Conservation (phyloP, 2,888 invertebrate species). For the Dryocosmus kuriphilus region DNA sequence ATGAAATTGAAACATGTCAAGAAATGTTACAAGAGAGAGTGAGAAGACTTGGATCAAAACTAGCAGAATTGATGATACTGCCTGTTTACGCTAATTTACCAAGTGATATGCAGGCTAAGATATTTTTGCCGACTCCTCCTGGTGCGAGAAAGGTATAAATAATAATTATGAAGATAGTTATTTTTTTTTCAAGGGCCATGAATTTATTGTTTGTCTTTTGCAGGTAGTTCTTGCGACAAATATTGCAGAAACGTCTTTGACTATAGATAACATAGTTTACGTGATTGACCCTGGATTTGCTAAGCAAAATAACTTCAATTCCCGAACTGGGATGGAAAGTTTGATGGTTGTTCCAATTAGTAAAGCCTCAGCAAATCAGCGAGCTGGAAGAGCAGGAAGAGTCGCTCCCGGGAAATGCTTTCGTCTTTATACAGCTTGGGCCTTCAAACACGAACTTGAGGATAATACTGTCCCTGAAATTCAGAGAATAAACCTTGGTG, state of each 20-base stretch:
- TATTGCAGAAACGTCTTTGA: constrained; percentile 99
- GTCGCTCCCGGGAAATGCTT: constrained; percentile 99
- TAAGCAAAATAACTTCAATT: constrained; percentile 99
- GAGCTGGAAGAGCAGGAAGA: constrained; percentile 93
- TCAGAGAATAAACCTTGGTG: constrained; percentile 94
- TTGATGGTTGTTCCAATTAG: constrained; percentile 99
- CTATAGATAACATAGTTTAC: constrained; percentile 99
- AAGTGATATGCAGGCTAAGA: constrained; percentile 99
- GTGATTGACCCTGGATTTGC: constrained; percentile 99
- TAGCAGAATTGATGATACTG: constrained; percentile 93
- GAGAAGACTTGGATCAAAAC: constrained; percentile 93
- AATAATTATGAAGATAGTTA: neutral
- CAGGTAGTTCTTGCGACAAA: constrained; percentile 97
- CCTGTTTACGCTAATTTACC: constrained; percentile 99
- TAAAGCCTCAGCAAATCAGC: constrained; percentile 97
- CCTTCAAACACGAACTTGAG: constrained; percentile 98
- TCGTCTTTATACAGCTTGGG: constrained; percentile 98
- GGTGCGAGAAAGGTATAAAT: constrained; percentile 89
- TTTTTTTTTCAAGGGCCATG: constrained; percentile 14
- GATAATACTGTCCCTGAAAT: constrained; percentile 99
- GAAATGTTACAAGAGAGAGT: constrained; percentile 94
- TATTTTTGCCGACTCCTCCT: constrained; percentile 98
- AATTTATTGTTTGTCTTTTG: constrained; percentile 13
- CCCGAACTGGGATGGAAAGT: constrained; percentile 98
- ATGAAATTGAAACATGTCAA: constrained; percentile 94